Evolutionary conservation across 2,797 vertebrate genomes (phyloP), one percentile per base, ranked within the genome.

Genomic region (Brachyalestes nurse): DNA sequence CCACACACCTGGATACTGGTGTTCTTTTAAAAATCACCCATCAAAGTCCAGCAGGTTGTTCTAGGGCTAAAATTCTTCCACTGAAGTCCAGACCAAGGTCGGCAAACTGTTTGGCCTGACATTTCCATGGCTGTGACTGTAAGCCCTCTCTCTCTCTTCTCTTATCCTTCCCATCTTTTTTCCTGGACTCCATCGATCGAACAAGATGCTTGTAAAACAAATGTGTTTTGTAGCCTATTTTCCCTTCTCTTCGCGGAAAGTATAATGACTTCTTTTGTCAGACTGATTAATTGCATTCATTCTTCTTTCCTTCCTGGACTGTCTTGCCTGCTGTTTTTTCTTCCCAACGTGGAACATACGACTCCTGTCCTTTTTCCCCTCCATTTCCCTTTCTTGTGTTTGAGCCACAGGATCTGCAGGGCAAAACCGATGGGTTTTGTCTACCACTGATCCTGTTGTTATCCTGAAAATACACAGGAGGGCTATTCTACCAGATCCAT

Each of bases 191-290:
- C 25, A 81, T 83, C 72, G 77, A 89, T 88, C 75, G 84, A 83
- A 65, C 55, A 4, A 51, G 69, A 83, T 19, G 65, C 79, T 84
- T 86, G 78, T 84, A 77, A 82, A 88, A 77, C 66, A 88, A 85
- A 83, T 82, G 72, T 61, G 28, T 77, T 86, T 81, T 79, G 80
- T 72, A 58, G 67, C 53, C 70, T 62, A 53, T 86, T 69, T 71
- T 61, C 72, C 45, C 73, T 73, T 62, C 28, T 79, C 75, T 79
- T 67, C 40, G 40, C 55, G 79, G 62, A 84, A 77, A 82, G 78
- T 72, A 77, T 87, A 87, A 88, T 84, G 85, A 82, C 81, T 87
- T 86, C 81, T 86, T 88, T 85, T 86, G 87, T 85, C 79, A 77
- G 62, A 82, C 60, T 82, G 84, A 90, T 88, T 86, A 85, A 89